Conservation (phyloP, 2,113 vertebrate genomes). For the Antechinus flavipes region DNA sequence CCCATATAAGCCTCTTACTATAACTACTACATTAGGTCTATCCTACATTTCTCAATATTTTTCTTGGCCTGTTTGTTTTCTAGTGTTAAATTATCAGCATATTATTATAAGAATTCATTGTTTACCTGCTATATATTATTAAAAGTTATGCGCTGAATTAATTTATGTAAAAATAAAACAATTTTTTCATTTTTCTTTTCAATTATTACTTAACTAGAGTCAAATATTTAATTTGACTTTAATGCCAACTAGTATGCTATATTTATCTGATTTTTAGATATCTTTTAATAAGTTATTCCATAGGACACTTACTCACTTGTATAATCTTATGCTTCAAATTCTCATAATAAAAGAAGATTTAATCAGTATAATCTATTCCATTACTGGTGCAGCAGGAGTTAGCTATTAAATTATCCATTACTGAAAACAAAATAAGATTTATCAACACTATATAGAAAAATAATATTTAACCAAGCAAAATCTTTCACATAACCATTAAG, state of each 20-base stretch:
- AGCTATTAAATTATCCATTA: conserved; percentile 60
- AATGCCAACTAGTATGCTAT: not conserved
- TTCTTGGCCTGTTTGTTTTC: not conserved
- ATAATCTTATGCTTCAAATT: conserved; percentile 36
- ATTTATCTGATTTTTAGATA: conserved; percentile 16
- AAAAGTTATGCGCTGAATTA: not conserved
- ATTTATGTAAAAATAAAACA: not conserved
- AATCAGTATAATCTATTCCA: conserved; percentile 60
- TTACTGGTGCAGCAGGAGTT: conserved; percentile 54
- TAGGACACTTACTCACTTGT: conserved; percentile 30
- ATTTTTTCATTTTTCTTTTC: not conserved
- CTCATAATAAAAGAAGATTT: conserved; percentile 56
- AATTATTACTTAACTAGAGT: not conserved
- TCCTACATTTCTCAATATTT: not conserved
- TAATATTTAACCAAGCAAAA: conserved; percentile 34
- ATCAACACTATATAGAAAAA: conserved; percentile 39
- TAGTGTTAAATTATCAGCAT: not conserved
- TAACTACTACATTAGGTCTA: not conserved
- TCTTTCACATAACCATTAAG: conserved; percentile 55
- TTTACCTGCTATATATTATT: not conserved
- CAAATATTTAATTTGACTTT: conserved; percentile 34
- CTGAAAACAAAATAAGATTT: conserved; percentile 53
- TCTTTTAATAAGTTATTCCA: conserved; percentile 42
- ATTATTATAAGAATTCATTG: not conserved
- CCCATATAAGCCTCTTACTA: no score